Evolutionary conservation across 2,797 vertebrate species (phyloP).

Genomic region (Apogon talboti): DNA sequence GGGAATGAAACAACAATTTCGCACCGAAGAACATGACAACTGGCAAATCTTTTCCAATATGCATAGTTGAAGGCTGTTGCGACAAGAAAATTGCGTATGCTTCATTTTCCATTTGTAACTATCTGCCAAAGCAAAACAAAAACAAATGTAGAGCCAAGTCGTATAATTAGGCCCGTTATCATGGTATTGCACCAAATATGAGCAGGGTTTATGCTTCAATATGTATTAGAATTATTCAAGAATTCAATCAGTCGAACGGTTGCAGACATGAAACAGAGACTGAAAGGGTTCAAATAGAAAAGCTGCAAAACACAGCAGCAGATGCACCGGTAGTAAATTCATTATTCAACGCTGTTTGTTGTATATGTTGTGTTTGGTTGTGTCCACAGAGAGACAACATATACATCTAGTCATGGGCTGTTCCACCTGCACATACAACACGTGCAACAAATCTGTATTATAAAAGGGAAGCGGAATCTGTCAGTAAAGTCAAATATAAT

Average conservation of each 20-base stretch:
- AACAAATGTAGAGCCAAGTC: constrained; percentile 18
- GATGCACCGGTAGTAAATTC: background rate
- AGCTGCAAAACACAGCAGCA: constrained; percentile 10
- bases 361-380: constrained; percentile 16
- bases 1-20: constrained; percentile 4
- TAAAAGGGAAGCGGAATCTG: too few relatives aligned
- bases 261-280: constrained; percentile 22
- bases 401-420: background rate
- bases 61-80: constrained; percentile 9
- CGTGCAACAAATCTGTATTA: background rate
- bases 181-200: background rate
- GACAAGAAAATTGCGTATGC: constrained; percentile 4
- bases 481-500: too few relatives aligned
- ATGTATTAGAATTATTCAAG: constrained; percentile 11
- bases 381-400: constrained; percentile 10
- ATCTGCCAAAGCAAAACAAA: constrained; percentile 23
- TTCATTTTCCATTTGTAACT: constrained; percentile 4
- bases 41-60: background rate
- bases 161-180: constrained; percentile 29
- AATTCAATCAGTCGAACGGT: constrained; percentile 2
- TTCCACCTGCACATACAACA: background rate
- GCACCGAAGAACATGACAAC: constrained; percentile 4
- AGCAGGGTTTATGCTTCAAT: constrained; percentile 12
- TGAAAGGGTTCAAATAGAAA: background rate
- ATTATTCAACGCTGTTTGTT: background rate